phyloP scores from a whole-genome alignment of 2,797 vertebrate genomes.

The Fundulus diaphanus region DNA sequence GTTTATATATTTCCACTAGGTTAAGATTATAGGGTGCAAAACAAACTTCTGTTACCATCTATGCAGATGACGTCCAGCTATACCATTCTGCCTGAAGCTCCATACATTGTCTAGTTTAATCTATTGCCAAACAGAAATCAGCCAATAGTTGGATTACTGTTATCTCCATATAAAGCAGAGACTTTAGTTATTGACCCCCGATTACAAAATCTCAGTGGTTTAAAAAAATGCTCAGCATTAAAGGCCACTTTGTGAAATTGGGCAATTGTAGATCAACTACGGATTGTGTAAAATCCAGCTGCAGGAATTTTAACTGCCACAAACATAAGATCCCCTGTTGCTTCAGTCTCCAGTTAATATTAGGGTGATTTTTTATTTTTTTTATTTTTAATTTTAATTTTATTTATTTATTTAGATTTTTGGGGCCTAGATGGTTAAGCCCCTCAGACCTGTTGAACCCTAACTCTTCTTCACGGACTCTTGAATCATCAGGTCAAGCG shows the following conservation, averaged over 20 bases:
- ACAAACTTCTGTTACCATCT: not conserved
- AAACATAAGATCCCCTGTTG: too few relatives aligned
- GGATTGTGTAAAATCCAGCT: too few relatives aligned
- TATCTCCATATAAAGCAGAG: not conserved
- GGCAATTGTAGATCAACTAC: too few relatives aligned
- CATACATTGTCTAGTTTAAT: not conserved
- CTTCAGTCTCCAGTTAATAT: too few relatives aligned
- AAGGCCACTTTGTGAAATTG: not conserved
- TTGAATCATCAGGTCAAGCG: too few relatives aligned
- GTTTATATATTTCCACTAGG: not conserved
- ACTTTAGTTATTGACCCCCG: not conserved
- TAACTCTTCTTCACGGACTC: too few relatives aligned
- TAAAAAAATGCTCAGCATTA: not conserved
- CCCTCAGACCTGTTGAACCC: too few relatives aligned
- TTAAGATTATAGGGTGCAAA: not conserved
- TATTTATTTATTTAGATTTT: too few relatives aligned
- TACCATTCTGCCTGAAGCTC: not conserved
- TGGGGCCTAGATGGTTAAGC: too few relatives aligned
- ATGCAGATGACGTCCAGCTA: not conserved
- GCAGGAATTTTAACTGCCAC: too few relatives aligned
- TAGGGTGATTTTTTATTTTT: too few relatives aligned
- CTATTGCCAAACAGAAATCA: not conserved
- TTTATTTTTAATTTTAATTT: too few relatives aligned
- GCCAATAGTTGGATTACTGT: not conserved
- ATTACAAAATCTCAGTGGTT: not conserved